Evolutionary conservation across 2,888 invertebrate species (phyloP), one percentile per base, ranked within the genome.

Genomic region (Trichogramma evanescens): DNA sequence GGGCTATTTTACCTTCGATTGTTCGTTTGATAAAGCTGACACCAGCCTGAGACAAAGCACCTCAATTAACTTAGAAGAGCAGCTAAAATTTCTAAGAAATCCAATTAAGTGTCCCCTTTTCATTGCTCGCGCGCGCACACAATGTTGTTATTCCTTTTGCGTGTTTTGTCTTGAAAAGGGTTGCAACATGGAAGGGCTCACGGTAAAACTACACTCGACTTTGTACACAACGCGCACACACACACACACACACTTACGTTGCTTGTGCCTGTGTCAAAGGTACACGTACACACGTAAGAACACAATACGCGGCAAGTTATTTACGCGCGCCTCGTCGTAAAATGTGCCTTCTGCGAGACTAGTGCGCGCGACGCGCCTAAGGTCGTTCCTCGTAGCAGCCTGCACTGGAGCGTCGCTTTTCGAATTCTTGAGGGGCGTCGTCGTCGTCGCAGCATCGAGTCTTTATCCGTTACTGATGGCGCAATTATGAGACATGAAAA

Each of bases 241-340:
- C 13, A 13, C 13, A 26, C 26, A 2, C 26, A 26, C 26, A 26
- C 26, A 26, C 26, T 2, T 26, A 26, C 26, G 26, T 26, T 26
- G 26, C 26, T 26, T 26, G 26, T 26, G 26, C 3, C 26, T 26
- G 26, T 26, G 2, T 26, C 26, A 26, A 26, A 26, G 26, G 26
- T 26, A 26, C 26, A 26, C 26, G 26, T 26, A 26, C 26, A 26
- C 26, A 2, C 26, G 26, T 26, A 26, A 26, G 26, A 26, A 26
- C 26, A 26, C 26, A 26, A 26, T 26, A 26, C 26, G 26, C 26
- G 2, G 26, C 26, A 72, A 72, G 65, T 67, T 76, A 76, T 75
- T 75, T 74, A 74, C 72, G 71, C 71, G 69, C 26, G 26, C 26
- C 26, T 71, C 69, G 68, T 69, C 73, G 70, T 75, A 75, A 75